These are phyloP conservation scores for Lasius fuliginosus DNA, from an alignment of 2,888 invertebrate species.

Conservation along the genomic window DNA sequence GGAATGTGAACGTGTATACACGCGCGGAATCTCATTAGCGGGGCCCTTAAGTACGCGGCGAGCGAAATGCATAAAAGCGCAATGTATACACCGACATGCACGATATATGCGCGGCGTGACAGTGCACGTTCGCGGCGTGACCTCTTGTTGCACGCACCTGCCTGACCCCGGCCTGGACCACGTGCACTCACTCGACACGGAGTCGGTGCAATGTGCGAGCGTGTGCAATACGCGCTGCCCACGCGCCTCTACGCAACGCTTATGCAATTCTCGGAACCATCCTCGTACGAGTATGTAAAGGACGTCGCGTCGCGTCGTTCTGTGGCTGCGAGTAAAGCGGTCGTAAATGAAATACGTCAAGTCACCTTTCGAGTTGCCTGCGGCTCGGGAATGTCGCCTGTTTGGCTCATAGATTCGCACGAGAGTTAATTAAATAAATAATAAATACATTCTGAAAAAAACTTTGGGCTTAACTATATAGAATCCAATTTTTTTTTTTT, in stretches of 20 bases:
- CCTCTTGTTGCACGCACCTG: constrained; percentile 83
- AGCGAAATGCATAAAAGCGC: constrained; percentile 68
- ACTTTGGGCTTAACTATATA: not conserved
- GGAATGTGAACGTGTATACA: constrained; percentile 68
- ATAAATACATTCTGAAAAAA: not conserved
- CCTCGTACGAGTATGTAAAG: constrained; percentile 61
- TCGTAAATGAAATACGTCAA: constrained; percentile 61
- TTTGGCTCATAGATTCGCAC: not conserved
- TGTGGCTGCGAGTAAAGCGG: constrained; percentile 16
- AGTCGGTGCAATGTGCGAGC: constrained; percentile 58
- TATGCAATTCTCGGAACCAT: constrained; percentile 77
- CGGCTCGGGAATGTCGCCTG: constrained; percentile 43
- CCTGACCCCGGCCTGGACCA: constrained; percentile 81
- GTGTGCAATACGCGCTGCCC: constrained; percentile 75
- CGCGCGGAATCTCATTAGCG: constrained; percentile 79
- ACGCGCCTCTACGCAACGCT: constrained; percentile 77
- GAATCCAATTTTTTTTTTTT: not conserved
- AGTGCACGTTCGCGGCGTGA: constrained; percentile 78
- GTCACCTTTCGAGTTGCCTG: constrained; percentile 24
- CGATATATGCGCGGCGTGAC: constrained; percentile 74
- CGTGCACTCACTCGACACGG: constrained; percentile 71
- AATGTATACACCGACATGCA: constrained; percentile 65
- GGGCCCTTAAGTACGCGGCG: constrained; percentile 31
- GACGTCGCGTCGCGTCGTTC: constrained; percentile 63
- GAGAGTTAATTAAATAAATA: constrained; percentile 18